Evolutionary conservation across 64 coral and sea anemone species (phyloP).

Genomic region (Actinia equina): DNA sequence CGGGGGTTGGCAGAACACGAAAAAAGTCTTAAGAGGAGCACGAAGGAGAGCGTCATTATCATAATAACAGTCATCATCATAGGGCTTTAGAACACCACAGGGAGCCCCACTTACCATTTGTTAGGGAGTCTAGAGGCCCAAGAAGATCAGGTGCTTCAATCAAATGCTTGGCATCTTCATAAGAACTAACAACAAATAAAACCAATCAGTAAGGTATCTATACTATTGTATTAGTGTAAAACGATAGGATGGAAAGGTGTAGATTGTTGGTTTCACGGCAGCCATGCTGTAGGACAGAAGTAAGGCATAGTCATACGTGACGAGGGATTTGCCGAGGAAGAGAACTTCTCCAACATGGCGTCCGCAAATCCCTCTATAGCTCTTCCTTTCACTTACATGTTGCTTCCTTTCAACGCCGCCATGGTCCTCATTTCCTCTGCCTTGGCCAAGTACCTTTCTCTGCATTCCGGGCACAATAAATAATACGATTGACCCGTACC

Average conservation of each 20-base stretch:
- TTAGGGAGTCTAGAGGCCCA: slow-evolving; percentile 62
- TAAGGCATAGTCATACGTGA: too few species aligned
- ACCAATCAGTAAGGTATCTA: neutral
- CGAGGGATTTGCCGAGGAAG: too few species aligned
- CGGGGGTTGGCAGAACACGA: too few species aligned
- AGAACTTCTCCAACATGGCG: too few species aligned
- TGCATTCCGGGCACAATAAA: slow-evolving; percentile 74
- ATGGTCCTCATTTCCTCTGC: slow-evolving; percentile 73
- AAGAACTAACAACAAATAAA: neutral
- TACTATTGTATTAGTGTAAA: neutral
- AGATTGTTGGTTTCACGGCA: too few species aligned
- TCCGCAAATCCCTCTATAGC: too few species aligned
- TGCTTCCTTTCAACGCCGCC: slow-evolving; percentile 65
- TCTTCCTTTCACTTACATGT: slow-evolving; percentile 54
- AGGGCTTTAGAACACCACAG: neutral
- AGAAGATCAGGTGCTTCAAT: slow-evolving; percentile 79
- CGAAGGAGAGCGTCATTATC: neutral
- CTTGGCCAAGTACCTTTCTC: slow-evolving; percentile 69
- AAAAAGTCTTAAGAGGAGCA: too few species aligned
- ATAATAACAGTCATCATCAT: neutral
- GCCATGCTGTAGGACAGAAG: too few species aligned
- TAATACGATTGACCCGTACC: slow-evolving; percentile 83
- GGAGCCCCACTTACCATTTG: slow-evolving; percentile 25
- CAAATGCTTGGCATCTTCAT: slow-evolving; percentile 67
- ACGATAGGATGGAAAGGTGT: neutral